Base-by-base conservation (phyloP, 2,888 invertebrate genomes). In the Drosophila helvetica region DNA sequence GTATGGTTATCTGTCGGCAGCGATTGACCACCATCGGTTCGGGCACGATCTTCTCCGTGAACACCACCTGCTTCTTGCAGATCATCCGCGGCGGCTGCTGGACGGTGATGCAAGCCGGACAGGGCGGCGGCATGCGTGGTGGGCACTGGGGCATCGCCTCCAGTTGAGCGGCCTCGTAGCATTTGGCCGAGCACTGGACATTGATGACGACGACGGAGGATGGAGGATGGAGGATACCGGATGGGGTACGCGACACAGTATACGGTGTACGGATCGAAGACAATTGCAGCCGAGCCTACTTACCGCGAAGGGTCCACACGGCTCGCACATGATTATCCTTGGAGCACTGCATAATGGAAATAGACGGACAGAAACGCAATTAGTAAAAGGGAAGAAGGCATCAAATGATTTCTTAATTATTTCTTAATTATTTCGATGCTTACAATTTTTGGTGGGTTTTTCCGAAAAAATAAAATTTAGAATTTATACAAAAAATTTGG, bases 261-360 rank as follows among this genome's bases (percentile, higher is more conserved):
- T 33, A 33, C 33, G 10, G 30, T 10, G 10, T 27, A 15, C 10
- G 2, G 19, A 25, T 38, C 38, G 38, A 38, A 38, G 38, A 38
- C 38, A 38, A 38, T 38, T 38, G 38, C 38, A 38, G 38, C 38
- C 7, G 38, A n/a, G n/a, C 2, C n/a, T 15, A 86, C 89, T 88
- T 75, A 91, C 91, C 89, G 90, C 90, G 64, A 89, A 90, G 50
- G 92, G 90, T 79, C 90, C 90, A 69, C 91, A 91, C 18, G 91
- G 91, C 76, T 89, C 91, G 65, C 90, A 90, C 90, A 90, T 90
- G 79, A 65, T 75, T 56, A 60, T 62, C 53, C 63, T 75, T 56
- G 56, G 64, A 46, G 47, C 71, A 78, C 84, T 87, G 46, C 57
- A 77, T 58, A 7, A 18, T 42, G 3, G 3, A 17, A n/a, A 27